Evolutionary conservation across 2,888 invertebrate species (phyloP).

Genomic region (Penaeus monodon): DNA sequence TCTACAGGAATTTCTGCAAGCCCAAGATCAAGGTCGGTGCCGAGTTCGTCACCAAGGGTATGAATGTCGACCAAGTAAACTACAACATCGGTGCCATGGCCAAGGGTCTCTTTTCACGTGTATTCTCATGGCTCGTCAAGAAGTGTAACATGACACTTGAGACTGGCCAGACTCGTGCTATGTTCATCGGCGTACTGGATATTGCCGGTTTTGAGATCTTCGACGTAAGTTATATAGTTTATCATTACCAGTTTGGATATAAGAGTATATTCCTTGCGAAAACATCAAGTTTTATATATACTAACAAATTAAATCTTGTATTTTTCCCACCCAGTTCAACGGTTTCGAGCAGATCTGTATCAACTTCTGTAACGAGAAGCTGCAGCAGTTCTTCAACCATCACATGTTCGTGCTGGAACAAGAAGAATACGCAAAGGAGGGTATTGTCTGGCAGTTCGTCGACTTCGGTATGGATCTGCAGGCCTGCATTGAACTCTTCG

Average conservation of each 20-base stretch:
- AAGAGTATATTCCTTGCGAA: too few species aligned
- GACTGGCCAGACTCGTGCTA: too few species aligned
- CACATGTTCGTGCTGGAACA: slow-evolving; percentile 99
- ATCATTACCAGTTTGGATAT: too few species aligned
- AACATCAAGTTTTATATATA: too few species aligned
- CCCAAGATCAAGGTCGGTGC: slow-evolving; percentile 99
- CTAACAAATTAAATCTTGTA: too few species aligned
- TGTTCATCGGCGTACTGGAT: too few species aligned
- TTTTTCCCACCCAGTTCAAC: slow-evolving; percentile 70
- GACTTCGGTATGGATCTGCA: too few species aligned
- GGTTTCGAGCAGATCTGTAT: slow-evolving; percentile 75
- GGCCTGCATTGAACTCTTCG: too few species aligned
- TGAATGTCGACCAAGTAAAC: slow-evolving; percentile 84
- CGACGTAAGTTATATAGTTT: slow-evolving; percentile 26
- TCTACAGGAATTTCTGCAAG: slow-evolving; percentile 95
- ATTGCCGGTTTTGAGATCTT: too few species aligned
- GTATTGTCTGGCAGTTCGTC: slow-evolving; percentile 94
- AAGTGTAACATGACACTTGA: too few species aligned
- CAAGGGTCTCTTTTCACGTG: slow-evolving; percentile 76
- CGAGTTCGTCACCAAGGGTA: slow-evolving; percentile 98
- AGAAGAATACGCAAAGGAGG: slow-evolving; percentile 93
- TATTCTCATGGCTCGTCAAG: too few species aligned
- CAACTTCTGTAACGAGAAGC: slow-evolving; percentile 71
- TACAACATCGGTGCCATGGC: slow-evolving; percentile 96
- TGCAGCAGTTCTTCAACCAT: slow-evolving; percentile 99